Base-by-base conservation (phyloP, 1,140 invertebrate species). In the Euborellia annulipes region DNA sequence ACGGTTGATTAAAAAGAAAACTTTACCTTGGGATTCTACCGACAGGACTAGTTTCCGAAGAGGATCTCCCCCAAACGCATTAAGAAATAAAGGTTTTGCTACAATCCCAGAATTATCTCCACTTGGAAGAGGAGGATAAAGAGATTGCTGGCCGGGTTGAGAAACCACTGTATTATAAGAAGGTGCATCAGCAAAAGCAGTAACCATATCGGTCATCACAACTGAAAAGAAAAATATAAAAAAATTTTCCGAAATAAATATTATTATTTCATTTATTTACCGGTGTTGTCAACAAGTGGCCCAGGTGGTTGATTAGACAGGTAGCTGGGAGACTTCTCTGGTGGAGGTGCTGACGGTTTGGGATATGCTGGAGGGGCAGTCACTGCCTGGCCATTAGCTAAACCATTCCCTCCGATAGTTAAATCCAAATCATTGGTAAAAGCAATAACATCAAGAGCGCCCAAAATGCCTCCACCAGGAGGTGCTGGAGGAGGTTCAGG, bases 381-480 rank as follows among this genome's bases (percentile, higher is more conserved):
- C 11, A 41, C 36, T 2, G 59, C 36, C 51, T 20, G 58, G 55
- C 45, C 45, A 54, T 58, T 30, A 43, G 60, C 55, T 23, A 16
- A 34, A 40, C 21, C 37, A 14, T 23, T 18, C 19, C 56, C 60
- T 48, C 54, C 62, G 17, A 56, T 50, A 32, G 63, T 58, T 51
- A 70, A 57, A 54, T 71, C 73, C 16, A 82, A 56, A 53, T 83
- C 79, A 50, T 82, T 76, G 11, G 80, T 73, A 55, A 84, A 85
- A 0, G 79, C 73, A 68, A 87, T 79, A 43, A 85, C 81, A 55
- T 86, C 83, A 44, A 87, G 69, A n/a, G 84, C 82, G 9, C 77
- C 75, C 6, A 27, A 27, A 27, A 27, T 27, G 11, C 23, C 23
- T 6, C 23, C 23, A 11, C 23, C 23, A 27, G 23, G 4, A 6